Evolutionary conservation across 2,888 invertebrate species (phyloP).

Genomic region (Pteria penguin): DNA sequence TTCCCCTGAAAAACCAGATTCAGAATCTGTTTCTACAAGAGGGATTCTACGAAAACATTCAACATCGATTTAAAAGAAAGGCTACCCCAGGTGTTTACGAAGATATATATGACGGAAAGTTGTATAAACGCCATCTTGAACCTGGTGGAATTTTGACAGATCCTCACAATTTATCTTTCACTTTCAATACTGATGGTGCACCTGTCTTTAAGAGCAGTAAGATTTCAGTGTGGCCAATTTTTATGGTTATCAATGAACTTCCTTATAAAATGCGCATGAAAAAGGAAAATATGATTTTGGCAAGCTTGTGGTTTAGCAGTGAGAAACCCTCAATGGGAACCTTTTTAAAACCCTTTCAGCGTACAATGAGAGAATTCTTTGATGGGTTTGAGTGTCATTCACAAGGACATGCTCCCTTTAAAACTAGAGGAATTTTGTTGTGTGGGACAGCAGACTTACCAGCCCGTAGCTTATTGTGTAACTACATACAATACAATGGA

Average conservation of each 20-base stretch:
- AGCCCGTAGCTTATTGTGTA: conserved; percentile 38
- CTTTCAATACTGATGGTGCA: conserved; percentile 46
- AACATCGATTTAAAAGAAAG: background rate
- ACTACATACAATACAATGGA: conserved; percentile 45
- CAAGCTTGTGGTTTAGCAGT: conserved; percentile 31
- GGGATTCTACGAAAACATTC: conserved; percentile 18
- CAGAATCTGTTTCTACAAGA: conserved; percentile 4
- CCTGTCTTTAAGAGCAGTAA: conserved; percentile 49
- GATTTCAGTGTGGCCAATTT: conserved; percentile 41
- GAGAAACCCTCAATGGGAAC: conserved; percentile 34
- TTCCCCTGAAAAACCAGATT: conserved; percentile 15
- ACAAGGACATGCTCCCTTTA: conserved; percentile 20
- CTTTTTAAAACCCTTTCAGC: conserved; percentile 42
- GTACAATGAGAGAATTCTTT: conserved; percentile 16
- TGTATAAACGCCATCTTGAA: conserved; percentile 12
- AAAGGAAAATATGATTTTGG: conserved; percentile 20
- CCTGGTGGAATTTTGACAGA: background rate
- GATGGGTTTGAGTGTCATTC: conserved; percentile 16
- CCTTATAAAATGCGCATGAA: conserved; percentile 22
- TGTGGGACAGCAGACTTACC: conserved; percentile 42
- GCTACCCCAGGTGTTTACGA: background rate
- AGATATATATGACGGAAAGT: conserved; percentile 35
- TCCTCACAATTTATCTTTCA: conserved; percentile 28
- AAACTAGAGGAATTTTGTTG: conserved; percentile 25
- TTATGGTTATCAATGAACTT: conserved; percentile 49